Conservation (phyloP, 2,888 invertebrate species). For the Conus canariensis region DNA sequence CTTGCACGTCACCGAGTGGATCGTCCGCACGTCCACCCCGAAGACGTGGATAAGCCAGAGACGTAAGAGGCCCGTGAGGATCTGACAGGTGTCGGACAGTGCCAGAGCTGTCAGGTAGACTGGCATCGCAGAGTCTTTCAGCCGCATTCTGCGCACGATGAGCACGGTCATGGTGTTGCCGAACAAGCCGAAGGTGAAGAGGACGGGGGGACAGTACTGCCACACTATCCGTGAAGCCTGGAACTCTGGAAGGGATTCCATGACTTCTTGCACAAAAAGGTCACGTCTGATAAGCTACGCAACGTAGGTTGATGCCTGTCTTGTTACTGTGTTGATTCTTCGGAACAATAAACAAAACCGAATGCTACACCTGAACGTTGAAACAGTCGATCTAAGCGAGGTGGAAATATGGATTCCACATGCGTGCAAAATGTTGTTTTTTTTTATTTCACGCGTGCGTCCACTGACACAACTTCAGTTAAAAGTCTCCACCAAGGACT, state of each 20-base stretch:
- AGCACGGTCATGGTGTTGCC: slow-evolving; percentile 63
- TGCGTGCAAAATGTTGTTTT: no score
- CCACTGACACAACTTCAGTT: no score
- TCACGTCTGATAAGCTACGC: no score
- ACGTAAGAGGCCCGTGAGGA: slow-evolving; percentile 65
- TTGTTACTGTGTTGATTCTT: no score
- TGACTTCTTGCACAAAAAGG: background rate
- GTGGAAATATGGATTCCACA: no score
- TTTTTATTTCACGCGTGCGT: no score
- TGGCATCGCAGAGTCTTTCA: slow-evolving; percentile 60
- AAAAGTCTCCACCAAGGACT: no score
- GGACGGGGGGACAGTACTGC: slow-evolving; percentile 61
- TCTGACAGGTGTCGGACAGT: slow-evolving; percentile 60
- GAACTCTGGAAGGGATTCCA: slow-evolving; percentile 36
- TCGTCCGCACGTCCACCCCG: slow-evolving; percentile 59
- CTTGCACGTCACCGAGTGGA: slow-evolving; percentile 53
- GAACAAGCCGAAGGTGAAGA: slow-evolving; percentile 66
- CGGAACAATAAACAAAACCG: no score
- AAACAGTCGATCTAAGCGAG: no score
- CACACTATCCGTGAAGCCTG: slow-evolving; percentile 55
- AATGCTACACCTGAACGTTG: no score
- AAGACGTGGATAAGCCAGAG: slow-evolving; percentile 60
- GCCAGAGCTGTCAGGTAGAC: slow-evolving; percentile 64
- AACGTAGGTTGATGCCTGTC: no score
- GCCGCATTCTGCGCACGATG: slow-evolving; percentile 56